phyloP scores from a whole-genome alignment of 2,888 invertebrate species.

The Liopterus haemorrhoidalis region DNA sequence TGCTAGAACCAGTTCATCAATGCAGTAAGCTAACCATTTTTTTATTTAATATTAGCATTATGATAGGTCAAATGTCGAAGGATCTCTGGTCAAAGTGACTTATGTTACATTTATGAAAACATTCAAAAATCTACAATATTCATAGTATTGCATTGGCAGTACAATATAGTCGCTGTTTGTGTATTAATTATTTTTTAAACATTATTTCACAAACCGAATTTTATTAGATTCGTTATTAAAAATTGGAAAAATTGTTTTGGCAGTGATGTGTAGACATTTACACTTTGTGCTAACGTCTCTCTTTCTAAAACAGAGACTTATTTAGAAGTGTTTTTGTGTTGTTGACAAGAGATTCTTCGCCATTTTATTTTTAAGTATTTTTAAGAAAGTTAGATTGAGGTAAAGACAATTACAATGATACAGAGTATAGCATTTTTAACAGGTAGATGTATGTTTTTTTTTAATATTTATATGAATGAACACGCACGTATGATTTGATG shows the following conservation, averaged over 20 bases:
- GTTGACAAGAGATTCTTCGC: too few relatives aligned
- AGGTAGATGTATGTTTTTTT: conserved; percentile 1
- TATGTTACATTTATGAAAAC: background rate
- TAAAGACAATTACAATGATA: conserved; percentile 3
- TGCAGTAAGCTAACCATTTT: conserved; percentile 15
- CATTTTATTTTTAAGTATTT: too few relatives aligned
- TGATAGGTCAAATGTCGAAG: conserved; percentile 2
- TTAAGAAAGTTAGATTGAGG: background rate
- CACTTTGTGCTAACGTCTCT: too few relatives aligned
- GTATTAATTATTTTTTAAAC: too few relatives aligned
- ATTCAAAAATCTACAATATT: conserved; percentile 7
- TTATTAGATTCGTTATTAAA: too few relatives aligned
- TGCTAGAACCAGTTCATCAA: conserved; percentile 19
- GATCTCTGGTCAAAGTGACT: too few relatives aligned
- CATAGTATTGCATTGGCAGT: conserved; percentile 22
- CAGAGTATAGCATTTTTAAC: conserved; percentile 3
- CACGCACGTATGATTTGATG: conserved; percentile 7
- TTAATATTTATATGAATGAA: conserved; percentile 7
- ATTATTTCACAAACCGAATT: too few relatives aligned
- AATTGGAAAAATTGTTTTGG: too few relatives aligned
- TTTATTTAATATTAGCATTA: conserved; percentile 9
- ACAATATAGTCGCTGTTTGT: too few relatives aligned
- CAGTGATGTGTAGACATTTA: too few relatives aligned
- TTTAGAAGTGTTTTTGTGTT: too few relatives aligned
- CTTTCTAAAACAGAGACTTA: too few relatives aligned